Evolutionary conservation across 2,888 invertebrate species (phyloP), one percentile per base, ranked within the genome.

Genomic region (Argyresthia albistria): DNA sequence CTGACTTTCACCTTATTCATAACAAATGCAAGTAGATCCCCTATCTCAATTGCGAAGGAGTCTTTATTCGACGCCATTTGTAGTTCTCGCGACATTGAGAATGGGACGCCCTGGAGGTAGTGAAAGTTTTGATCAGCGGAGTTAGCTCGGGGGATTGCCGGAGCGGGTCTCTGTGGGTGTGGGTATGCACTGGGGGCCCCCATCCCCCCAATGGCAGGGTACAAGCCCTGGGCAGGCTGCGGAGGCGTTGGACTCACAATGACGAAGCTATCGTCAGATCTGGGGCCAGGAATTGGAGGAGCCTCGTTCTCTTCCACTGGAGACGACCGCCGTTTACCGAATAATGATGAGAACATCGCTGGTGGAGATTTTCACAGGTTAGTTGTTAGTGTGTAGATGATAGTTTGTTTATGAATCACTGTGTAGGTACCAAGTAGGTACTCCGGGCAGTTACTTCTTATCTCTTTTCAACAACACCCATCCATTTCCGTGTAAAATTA

Each of bases 21-120:
- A 43, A 90, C 67, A 55, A 88, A 90, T 0, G 88, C 84, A 37
- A 88, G 65, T 25, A 90, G 74, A 59, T 90, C 89, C 50, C 80
- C 77, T 14, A 89, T 75, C 69, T 89, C 82, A 0, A 87, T 76
- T 10, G 88, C 77, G 53, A 88, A 77, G 0, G 80, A 64, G 54
- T 90, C 88, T 58, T 87, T 84, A 59, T 82, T 87, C 9, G 79
- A 62, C 8, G 74, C 77, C 67, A 81, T 73, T 60, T 86, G 77
- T 8, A 90, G 68, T 48, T 84, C 80, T 56, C 79, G 79, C 1
- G 82, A 82, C 57, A 90, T 61, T 14, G 80, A 70, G 59, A 91
- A 90, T 0, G 90, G 90, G 0, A 91, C 89, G 39, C 87, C 88
- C 61, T 82, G 88, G 8, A 91, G 66, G 57, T 90, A 89, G 64